A percentile compares a stretch with the other conserved stretches of the same genome.
phyloP scores from a whole-genome alignment of 2,888 invertebrate genomes.

The Philopedon plagiatum region DNA sequence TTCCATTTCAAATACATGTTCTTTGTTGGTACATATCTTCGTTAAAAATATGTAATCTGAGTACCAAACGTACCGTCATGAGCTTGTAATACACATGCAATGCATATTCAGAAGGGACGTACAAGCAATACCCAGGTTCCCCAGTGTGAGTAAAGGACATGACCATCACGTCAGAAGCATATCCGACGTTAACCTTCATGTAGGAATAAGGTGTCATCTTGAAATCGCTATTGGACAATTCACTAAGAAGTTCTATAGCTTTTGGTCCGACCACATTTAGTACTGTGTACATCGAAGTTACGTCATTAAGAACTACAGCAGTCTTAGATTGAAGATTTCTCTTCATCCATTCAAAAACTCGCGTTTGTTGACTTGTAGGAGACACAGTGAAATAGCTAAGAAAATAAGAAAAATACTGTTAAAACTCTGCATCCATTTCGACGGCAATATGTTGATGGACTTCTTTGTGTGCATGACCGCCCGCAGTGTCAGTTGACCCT shows the following conservation, averaged over 20 bases:
- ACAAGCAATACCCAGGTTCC: constrained; percentile 79
- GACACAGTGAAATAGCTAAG: constrained; percentile 83
- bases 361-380: constrained; percentile 83
- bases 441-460: too few relatives aligned
- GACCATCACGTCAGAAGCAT: constrained; percentile 79
- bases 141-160: constrained; percentile 82
- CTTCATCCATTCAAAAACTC: constrained; percentile 79
- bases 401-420: constrained; percentile 43
- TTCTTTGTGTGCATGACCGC: too few relatives aligned
- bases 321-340: constrained; percentile 75
- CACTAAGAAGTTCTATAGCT: constrained; percentile 75
- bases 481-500: too few relatives aligned
- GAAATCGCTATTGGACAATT: constrained; percentile 76
- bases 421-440: too few relatives aligned
- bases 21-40: too few relatives aligned
- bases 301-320: constrained; percentile 76
- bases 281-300: constrained; percentile 82
- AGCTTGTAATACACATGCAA: constrained; percentile 81
- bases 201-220: constrained; percentile 76
- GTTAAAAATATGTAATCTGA: too few relatives aligned
- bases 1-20: too few relatives aligned
- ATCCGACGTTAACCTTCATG: constrained; percentile 78
- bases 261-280: constrained; percentile 81
- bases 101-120: constrained; percentile 81
- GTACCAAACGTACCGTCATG: constrained; percentile 69